Conservation (phyloP, 1,140 invertebrate species). For the Zaprionus taronus region DNA sequence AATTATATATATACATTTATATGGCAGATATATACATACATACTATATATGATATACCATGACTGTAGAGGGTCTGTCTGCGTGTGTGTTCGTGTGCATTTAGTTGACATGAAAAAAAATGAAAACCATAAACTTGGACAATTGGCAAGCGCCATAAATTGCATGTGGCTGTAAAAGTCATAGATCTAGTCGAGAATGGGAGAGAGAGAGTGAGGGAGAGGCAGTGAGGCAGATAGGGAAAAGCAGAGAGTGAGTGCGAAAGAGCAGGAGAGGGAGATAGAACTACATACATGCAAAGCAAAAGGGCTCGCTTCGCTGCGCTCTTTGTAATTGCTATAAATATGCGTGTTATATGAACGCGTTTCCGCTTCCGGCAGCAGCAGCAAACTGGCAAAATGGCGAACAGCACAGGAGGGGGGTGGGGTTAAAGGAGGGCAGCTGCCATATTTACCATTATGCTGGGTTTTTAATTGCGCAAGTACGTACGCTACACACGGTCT, state of each 20-base stretch:
- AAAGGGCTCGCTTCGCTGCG: constrained; percentile 15
- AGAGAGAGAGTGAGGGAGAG: neutral
- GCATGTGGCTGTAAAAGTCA: constrained; percentile 25
- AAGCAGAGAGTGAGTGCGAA: neutral
- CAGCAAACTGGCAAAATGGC: constrained; percentile 36
- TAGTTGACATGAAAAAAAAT: constrained; percentile 55
- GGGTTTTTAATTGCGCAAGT: constrained; percentile 47
- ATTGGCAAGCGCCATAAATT: constrained; percentile 60
- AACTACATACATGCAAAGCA: constrained; percentile 45
- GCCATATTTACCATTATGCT: constrained; percentile 37
- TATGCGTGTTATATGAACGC: constrained; percentile 47
- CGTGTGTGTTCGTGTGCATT: constrained; percentile 24
- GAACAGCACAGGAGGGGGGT: neutral
- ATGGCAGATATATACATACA: constrained; percentile 1
- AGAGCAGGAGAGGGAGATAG: neutral
- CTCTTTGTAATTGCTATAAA: constrained; percentile 51
- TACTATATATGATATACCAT: too few species aligned
- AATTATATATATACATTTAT: constrained; percentile 26
- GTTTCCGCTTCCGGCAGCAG: constrained; percentile 51
- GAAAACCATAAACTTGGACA: constrained; percentile 68
- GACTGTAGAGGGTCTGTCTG: constrained; percentile 1
- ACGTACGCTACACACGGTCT: constrained; percentile 18
- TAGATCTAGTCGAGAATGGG: constrained; percentile 3
- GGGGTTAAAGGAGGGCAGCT: neutral
- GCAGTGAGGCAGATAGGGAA: neutral